Evolutionary conservation across 2,113 vertebrate species (phyloP).

Genomic region (Psettodes erumei): DNA sequence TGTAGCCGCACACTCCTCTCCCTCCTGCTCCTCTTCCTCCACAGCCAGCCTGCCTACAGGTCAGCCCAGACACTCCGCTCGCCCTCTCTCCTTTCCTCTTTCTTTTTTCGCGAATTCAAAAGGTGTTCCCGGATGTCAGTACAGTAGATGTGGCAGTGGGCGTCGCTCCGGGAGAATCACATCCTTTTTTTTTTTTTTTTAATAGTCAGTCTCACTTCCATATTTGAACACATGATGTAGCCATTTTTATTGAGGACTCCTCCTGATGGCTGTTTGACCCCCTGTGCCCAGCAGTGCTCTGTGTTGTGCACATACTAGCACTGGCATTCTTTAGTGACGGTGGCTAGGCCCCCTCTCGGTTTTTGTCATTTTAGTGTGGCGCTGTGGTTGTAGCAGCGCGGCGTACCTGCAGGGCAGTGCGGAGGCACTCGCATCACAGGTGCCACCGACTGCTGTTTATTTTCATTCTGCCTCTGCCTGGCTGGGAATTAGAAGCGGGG

Average conservation of each 20-base stretch:
- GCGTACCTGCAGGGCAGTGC: conserved; percentile 26
- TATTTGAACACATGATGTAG: not conserved
- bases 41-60: conserved; percentile 75
- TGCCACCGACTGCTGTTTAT: conserved; percentile 62
- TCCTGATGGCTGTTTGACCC: not conserved
- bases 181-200: too few species aligned
- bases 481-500: conserved; percentile 62
- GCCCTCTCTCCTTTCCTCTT: not conserved
- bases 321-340: not conserved
- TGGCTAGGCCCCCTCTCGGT: not conserved
- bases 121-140: not conserved
- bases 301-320: not conserved
- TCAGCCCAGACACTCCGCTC: conserved; percentile 59
- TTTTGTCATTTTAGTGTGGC: not conserved
- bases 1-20: conserved; percentile 59
- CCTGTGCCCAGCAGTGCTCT: too few species aligned
- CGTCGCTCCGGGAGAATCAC: not conserved
- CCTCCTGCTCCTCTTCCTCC: conserved; percentile 66
- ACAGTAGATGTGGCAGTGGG: not conserved
- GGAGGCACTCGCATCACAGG: conserved; percentile 37
- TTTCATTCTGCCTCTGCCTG: conserved; percentile 56
- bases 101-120: conserved; percentile 4
- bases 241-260: not conserved
- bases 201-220: too few species aligned
- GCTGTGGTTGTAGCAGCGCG: not conserved